phyloP scores from a whole-genome alignment of 92 coral and sea anemone species.

The Chrysogorgia sp. region DNA sequence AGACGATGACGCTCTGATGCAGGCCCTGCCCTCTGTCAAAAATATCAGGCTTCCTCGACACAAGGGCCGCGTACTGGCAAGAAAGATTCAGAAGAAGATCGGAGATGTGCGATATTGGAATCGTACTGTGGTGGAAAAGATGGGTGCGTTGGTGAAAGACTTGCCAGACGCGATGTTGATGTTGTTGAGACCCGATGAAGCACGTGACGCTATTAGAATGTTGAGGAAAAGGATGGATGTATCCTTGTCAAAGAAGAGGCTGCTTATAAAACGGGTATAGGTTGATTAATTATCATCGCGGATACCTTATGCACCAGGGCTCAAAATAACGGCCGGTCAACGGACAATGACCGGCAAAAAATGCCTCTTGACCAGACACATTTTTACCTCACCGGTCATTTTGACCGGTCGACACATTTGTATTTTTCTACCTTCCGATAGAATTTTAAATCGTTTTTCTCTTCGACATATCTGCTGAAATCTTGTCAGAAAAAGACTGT shows the following conservation, averaged over 20 bases:
- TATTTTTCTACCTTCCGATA: too few relatives aligned
- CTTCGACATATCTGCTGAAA: too few relatives aligned
- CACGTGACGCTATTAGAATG: conserved; percentile 59
- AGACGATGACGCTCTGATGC: conserved; percentile 8
- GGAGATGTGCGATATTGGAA: conserved; percentile 23
- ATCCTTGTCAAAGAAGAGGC: conserved; percentile 67
- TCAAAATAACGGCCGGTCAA: too few relatives aligned
- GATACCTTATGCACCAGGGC: too few relatives aligned
- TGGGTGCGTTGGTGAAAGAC: conserved; percentile 71
- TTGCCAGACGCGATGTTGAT: conserved; percentile 64
- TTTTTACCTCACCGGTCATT: too few relatives aligned
- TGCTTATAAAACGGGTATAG: conserved; percentile 63
- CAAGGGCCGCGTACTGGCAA: conserved; percentile 36
- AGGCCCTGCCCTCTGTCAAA: conserved; percentile 19
- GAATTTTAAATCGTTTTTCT: too few relatives aligned
- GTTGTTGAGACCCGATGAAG: conserved; percentile 51
- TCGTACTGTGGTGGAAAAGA: conserved; percentile 19
- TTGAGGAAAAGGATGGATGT: conserved; percentile 62
- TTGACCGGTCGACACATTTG: too few relatives aligned
- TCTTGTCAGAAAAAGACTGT: too few relatives aligned
- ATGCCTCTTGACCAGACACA: too few relatives aligned
- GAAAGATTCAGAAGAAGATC: conserved; percentile 16
- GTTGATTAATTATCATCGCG: too few relatives aligned
- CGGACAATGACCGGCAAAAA: too few relatives aligned
- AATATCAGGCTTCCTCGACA: conserved; percentile 30